Percentiles rank a stretch among this genome's conserved stretches.
phyloP scores from a whole-genome alignment of 2,797 vertebrate species.

The Oreortyx pictus region DNA sequence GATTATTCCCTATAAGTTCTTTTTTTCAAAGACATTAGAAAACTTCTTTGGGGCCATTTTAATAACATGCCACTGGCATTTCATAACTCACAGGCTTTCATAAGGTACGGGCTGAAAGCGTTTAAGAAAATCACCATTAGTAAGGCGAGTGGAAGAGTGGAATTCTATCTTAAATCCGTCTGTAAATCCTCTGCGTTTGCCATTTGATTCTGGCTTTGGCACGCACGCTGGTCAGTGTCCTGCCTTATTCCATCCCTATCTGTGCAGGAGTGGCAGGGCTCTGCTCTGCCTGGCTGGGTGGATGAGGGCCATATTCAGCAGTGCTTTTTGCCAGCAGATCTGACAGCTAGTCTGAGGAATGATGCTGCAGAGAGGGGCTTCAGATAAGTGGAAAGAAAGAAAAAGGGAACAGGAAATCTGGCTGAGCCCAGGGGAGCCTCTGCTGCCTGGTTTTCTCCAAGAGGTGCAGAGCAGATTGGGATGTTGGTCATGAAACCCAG shows the following conservation, averaged over 20 bases:
- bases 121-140: not conserved
- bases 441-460: slow-evolving; percentile 22
- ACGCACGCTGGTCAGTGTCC: not conserved
- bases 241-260: not conserved
- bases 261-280: not conserved
- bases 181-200: not conserved
- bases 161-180: not conserved
- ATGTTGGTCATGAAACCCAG: not conserved
- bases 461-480: not conserved
- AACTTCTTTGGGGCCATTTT: not conserved
- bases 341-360: slow-evolving; percentile 12
- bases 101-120: not conserved
- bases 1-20: not conserved
- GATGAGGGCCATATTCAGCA: not conserved
- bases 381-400: slow-evolving; percentile 26
- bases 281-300: not conserved
- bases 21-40: slow-evolving; percentile 16
- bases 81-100: not conserved
- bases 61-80: slow-evolving; percentile 25
- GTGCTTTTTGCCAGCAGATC: not conserved
- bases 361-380: not conserved
- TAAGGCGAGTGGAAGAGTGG: not conserved
- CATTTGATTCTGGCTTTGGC: not conserved
- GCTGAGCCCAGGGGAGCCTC: not conserved
- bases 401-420: not conserved